Evolutionary conservation across 2,797 vertebrate genomes (phyloP), one percentile per base, ranked within the genome.

Genomic region (Hydrolagus colliei): DNA sequence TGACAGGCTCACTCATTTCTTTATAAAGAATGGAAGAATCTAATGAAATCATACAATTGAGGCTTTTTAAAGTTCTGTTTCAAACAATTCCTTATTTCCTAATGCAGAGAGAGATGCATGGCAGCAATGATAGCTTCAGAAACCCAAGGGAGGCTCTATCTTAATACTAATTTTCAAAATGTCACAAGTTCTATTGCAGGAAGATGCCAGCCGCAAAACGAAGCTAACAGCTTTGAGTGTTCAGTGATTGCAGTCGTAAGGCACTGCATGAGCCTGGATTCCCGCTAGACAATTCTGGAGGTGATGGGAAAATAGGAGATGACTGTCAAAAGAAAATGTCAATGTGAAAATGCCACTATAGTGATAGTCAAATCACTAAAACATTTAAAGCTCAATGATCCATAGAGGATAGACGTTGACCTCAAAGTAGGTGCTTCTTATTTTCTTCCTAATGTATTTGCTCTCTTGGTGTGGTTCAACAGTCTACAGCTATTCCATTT

Each of bases 161-260:
- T 59, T 76, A 52, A 76, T 59, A 59, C 41, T 59, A 76, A 59
- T 59, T 52, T 52, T 76, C 74, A 76, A 76, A 59, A 76, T 59
- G 9, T 76, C 18, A 76, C 6, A 10, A 76, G 18, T 18, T 59
- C 16, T 59, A 76, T 59, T 59, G 20, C 74, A 0, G 20, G 74
- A 41, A 52, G 59, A 76, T 59, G 41, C 16, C 74, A 76, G 74
- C 16, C 59, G 74, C n/a, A 76, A 76, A 76, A 41, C 59, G 74
- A 76, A 52, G 41, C 32, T 59, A 41, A 76, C 16, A 59, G 6
- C 41, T n/a, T 18, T 59, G 74, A 76, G 41, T 9, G 9, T 18
- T 76, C 8, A 9, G 18, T 52, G 16, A 76, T 59, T 76, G 73
- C 74, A 59, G 74, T 76, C 35, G 9, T 20, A 59, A 76, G 35